Conservation (phyloP, 2,888 invertebrate genomes). For the Drosophila conformis region DNA sequence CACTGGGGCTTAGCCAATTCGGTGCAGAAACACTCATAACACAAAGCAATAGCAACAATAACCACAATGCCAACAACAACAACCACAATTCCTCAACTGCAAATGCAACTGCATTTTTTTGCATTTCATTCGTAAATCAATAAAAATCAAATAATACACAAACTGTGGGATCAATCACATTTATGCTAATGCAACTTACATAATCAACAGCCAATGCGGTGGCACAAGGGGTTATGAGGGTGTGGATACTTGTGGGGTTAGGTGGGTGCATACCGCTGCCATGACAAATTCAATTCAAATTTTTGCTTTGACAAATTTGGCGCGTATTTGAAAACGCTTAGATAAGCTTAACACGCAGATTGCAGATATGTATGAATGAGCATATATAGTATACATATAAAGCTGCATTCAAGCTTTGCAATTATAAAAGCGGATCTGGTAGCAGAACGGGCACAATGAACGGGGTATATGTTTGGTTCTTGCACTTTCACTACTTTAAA, state of each 20-base stretch:
- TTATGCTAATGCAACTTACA: conserved; percentile 77
- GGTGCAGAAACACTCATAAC: conserved; percentile 73
- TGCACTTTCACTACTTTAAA: conserved; percentile 78
- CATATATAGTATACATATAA: conserved; percentile 6
- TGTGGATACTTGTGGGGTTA: conserved; percentile 10
- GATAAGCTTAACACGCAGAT: conserved; percentile 52
- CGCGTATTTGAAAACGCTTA: conserved; percentile 63
- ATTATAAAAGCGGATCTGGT: conserved; percentile 50
- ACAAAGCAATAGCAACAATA: conserved; percentile 33
- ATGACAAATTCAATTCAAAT: conserved; percentile 77
- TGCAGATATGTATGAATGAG: conserved; percentile 9
- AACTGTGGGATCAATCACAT: conserved; percentile 76
- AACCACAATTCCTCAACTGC: conserved; percentile 14
- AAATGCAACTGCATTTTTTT: conserved; percentile 76
- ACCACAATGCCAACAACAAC: conserved; percentile 7
- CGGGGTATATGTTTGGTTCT: conserved; percentile 58
- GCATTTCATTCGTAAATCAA: conserved; percentile 76
- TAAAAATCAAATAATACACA: conserved; percentile 78
- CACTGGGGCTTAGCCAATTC: conserved; percentile 62
- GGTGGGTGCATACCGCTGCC: conserved; percentile 26
- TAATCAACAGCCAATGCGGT: conserved; percentile 48
- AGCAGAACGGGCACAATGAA: conserved; percentile 56
- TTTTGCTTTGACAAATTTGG: conserved; percentile 75
- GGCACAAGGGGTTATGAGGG: conserved; percentile 1
- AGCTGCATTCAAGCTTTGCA: conserved; percentile 42